Base-by-base conservation (phyloP, 2,113 vertebrate species). In the Cynoglossus semilaevis region DNA sequence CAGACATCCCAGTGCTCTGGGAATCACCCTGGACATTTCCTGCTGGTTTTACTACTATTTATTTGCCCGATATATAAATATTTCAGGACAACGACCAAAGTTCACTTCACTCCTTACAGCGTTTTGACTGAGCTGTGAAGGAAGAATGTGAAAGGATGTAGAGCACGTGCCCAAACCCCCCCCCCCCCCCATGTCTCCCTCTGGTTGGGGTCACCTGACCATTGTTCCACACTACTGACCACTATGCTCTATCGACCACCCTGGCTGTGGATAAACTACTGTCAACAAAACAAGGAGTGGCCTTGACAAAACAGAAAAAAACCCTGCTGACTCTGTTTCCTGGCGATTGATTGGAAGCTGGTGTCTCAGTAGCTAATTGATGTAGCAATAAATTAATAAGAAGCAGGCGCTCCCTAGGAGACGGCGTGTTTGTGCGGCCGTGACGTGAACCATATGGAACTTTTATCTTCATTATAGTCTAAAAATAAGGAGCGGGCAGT, bases 181-280 rank as follows among this genome's bases (percentile, higher is more conserved):
- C n/a, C n/a, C n/a, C n/a, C n/a, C n/a, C n/a, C 64, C 19, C 7
- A 54, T 72, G 67, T 81, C 74, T 73, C 78, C 75, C 76, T 73
- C 58, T 67, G 77, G 79, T 72, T 80, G 81, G 80, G 81, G 56
- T 44, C 47, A 17, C 72, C 82, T 76, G 77, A 86, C 85, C 87
- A 88, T 85, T 87, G 76, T 64, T 79, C 85, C 84, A 84, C 87
- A 87, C 85, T 86, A 85, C 85, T 86, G 85, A 87, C 84, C 85
- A 87, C 82, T 83, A 86, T 81, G 84, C 79, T 84, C 69, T 79
- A 81, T 72, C 67, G 70, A 72, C 77, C 72, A 72, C 77, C 72
- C 69, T 65, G 74, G 65, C 63, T 83, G 81, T 79, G 76, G 84
- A 84, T 76, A 74, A 79, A 86, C 71, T 76, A 82, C 82, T 80